A percentile compares a stretch with the other conserved stretches of the same genome.
phyloP scores from a whole-genome alignment of 2,113 vertebrate genomes.

The Hyaena hyaena region DNA sequence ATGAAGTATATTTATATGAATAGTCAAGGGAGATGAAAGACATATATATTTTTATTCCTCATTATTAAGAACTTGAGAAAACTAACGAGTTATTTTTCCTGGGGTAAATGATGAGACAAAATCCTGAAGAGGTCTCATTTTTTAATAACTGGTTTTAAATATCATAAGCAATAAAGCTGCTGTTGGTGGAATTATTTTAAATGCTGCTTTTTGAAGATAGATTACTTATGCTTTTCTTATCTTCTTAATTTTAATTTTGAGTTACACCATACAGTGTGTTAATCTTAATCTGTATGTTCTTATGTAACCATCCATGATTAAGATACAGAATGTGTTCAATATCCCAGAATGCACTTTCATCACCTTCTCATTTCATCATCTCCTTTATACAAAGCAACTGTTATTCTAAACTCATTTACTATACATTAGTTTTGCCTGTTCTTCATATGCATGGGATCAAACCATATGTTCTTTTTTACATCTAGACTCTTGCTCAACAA shows the following conservation, averaged over 20 bases:
- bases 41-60: not conserved
- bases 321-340: not conserved
- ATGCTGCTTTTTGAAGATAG: not conserved
- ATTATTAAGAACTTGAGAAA: not conserved
- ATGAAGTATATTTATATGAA: not conserved
- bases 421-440: not conserved
- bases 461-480: not conserved
- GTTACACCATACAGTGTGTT: not conserved
- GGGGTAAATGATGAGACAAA: not conserved
- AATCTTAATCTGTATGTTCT: not conserved
- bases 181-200: slow-evolving; percentile 4
- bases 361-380: not conserved
- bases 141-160: not conserved
- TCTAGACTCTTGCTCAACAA: not conserved
- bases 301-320: not conserved
- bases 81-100: not conserved
- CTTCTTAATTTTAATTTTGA: slow-evolving; percentile 9
- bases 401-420: not conserved
- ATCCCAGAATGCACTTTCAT: not conserved
- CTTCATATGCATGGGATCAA: not conserved
- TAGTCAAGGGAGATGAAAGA: not conserved
- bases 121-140: not conserved
- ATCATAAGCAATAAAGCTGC: not conserved
- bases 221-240: not conserved
- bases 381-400: not conserved